A percentile compares a stretch with the other conserved stretches of the same genome.
Evolutionary conservation across 2,113 vertebrate species (phyloP).

Genomic region (Ceyx cyanopectus): DNA sequence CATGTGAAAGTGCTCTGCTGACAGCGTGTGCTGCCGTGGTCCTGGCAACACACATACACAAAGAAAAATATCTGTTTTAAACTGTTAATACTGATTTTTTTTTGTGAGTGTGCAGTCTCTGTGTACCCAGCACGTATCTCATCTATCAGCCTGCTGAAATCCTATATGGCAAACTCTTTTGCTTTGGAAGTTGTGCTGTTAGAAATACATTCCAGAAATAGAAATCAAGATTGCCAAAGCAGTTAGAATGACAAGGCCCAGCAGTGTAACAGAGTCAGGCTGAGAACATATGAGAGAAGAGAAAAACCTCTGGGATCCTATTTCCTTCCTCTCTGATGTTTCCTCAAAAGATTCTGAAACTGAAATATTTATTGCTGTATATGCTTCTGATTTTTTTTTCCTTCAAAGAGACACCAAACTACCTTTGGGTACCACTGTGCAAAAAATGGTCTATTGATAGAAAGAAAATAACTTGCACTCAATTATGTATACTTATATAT

Average conservation of each 20-base stretch:
- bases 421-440: not conserved
- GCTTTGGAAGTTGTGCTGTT: not conserved
- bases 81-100: not conserved
- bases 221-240: not conserved
- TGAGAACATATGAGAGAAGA: not conserved
- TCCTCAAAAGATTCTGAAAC: conserved; percentile 9
- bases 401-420: not conserved
- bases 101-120: not conserved
- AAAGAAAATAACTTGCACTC: not conserved
- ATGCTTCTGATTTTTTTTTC: not conserved
- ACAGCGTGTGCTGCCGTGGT: not conserved
- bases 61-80: not conserved
- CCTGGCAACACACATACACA: not conserved
- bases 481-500: not conserved
- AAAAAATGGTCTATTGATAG: not conserved
- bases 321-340: conserved; percentile 21
- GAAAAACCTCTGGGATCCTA: conserved; percentile 7
- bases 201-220: not conserved
- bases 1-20: not conserved
- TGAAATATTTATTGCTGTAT: conserved; percentile 26
- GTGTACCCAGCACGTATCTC: not conserved
- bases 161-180: not conserved
- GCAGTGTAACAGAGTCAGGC: not conserved
- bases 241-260: not conserved
- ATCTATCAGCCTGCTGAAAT: not conserved